Percentiles rank a stretch among this genome's conserved stretches.
These are phyloP conservation scores for Potorous gilbertii DNA, from an alignment of 2,797 vertebrate species.

Conservation along the genomic window DNA sequence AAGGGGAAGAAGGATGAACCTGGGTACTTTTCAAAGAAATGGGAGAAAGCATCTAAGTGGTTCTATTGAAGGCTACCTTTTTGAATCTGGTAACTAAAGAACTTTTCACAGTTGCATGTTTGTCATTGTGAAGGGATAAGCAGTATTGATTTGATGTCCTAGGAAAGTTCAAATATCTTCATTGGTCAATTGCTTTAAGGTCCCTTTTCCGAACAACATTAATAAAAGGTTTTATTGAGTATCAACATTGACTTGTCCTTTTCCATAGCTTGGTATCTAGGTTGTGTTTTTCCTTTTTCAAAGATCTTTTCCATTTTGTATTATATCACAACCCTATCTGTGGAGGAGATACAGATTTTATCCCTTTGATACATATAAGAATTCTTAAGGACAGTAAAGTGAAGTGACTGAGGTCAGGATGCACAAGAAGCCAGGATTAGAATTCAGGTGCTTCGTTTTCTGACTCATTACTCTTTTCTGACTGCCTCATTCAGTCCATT, in stretches of 20 bases:
- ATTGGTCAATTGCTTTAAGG: constrained; percentile 14
- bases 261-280: background rate
- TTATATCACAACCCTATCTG: background rate
- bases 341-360: background rate
- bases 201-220: constrained; percentile 3
- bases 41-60: constrained; percentile 41
- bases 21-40: constrained; percentile 54
- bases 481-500: background rate
- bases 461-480: background rate
- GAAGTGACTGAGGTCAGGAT: background rate
- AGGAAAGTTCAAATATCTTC: constrained; percentile 38
- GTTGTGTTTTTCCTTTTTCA: background rate
- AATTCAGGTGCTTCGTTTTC: background rate
- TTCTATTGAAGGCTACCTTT: constrained; percentile 57
- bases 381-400: background rate
- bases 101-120: constrained; percentile 37
- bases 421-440: background rate
- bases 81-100: constrained; percentile 23
- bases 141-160: constrained; percentile 9
- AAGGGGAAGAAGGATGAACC: background rate
- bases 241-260: background rate
- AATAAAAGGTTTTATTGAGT: constrained; percentile 2
- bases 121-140: background rate
- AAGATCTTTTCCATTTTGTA: background rate
- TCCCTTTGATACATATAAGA: background rate